Evolutionary conservation across 2,797 vertebrate species (phyloP).

Genomic region (Lagodon rhomboides): DNA sequence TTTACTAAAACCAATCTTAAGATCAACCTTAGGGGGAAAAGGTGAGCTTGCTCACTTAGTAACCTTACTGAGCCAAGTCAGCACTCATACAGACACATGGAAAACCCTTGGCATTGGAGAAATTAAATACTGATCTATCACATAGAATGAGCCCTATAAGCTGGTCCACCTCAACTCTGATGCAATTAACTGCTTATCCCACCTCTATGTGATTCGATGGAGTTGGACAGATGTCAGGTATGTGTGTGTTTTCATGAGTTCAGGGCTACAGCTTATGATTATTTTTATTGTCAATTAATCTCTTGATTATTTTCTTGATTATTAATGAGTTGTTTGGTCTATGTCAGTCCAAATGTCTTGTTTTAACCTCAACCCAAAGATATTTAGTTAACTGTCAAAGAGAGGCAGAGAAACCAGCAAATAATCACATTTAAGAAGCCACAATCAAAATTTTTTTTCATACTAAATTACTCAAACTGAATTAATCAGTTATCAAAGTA

Average conservation of each 20-base stretch:
- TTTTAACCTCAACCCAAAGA: too few relatives aligned
- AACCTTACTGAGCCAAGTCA: background rate
- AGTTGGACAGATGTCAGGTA: constrained; percentile 11
- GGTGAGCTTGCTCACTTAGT: constrained; percentile 10
- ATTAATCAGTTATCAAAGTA: too few relatives aligned
- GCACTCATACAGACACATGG: background rate
- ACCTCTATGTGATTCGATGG: constrained; percentile 4
- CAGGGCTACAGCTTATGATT: background rate
- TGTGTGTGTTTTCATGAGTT: constrained; percentile 35
- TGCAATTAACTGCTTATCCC: constrained; percentile 61
- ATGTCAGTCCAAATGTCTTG: too few relatives aligned
- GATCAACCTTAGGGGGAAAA: background rate
- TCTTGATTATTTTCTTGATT: too few relatives aligned
- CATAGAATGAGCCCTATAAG: constrained; percentile 32
- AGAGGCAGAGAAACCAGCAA: too few relatives aligned
- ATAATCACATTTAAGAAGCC: too few relatives aligned
- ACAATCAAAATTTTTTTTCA: too few relatives aligned
- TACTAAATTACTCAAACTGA: too few relatives aligned
- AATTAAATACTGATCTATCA: constrained; percentile 62
- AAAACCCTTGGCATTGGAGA: background rate
- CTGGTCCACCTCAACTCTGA: constrained; percentile 19
- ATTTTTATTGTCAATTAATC: too few relatives aligned
- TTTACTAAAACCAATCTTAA: constrained; percentile 11
- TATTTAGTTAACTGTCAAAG: too few relatives aligned
- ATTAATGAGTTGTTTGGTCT: too few relatives aligned